A percentile compares a stretch with the other conserved stretches of the same genome.
Conservation (phyloP, 2,888 invertebrate species). For the Leptothorax acervorum region DNA sequence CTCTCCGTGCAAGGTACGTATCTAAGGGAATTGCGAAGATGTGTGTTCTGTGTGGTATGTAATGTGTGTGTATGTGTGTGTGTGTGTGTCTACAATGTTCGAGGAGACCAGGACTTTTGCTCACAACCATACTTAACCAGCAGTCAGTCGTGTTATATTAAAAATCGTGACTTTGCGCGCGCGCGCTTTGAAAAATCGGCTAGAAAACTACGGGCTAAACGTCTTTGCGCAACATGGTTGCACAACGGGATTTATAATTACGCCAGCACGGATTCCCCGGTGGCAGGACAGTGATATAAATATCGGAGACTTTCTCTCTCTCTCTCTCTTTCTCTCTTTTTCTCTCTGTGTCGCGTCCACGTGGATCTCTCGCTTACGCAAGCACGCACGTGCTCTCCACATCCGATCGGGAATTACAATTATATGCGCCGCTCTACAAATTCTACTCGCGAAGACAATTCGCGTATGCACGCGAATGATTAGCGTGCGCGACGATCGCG, state of each 20-base stretch:
- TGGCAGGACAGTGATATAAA: slow-evolving; percentile 65
- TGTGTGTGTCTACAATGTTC: slow-evolving; percentile 24
- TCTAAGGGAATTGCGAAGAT: neutral
- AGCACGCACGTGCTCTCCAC: slow-evolving; percentile 10
- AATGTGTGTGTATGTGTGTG: neutral
- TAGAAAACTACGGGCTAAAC: slow-evolving; percentile 71
- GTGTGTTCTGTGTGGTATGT: neutral
- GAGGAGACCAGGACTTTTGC: slow-evolving; percentile 49
- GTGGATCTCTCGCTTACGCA: slow-evolving; percentile 12
- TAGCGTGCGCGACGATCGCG: neutral
- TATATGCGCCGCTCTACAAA: slow-evolving; percentile 17
- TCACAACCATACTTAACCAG: slow-evolving; percentile 83
- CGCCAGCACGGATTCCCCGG: slow-evolving; percentile 47
- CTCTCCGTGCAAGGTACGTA: slow-evolving; percentile 29
- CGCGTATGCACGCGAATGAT: slow-evolving; percentile 18
- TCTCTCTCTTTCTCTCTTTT: neutral
- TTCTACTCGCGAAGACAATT: slow-evolving; percentile 31
- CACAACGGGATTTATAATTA: slow-evolving; percentile 58
- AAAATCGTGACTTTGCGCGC: slow-evolving; percentile 66
- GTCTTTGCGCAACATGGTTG: slow-evolving; percentile 62
- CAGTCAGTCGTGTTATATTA: slow-evolving; percentile 81
- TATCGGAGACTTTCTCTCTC: slow-evolving; percentile 54
- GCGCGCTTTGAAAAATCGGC: slow-evolving; percentile 66
- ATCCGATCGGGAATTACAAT: slow-evolving; percentile 18
- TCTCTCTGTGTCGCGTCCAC: neutral